Conservation (phyloP, 2,888 invertebrate species). For the Holacanthella duospinosa region DNA sequence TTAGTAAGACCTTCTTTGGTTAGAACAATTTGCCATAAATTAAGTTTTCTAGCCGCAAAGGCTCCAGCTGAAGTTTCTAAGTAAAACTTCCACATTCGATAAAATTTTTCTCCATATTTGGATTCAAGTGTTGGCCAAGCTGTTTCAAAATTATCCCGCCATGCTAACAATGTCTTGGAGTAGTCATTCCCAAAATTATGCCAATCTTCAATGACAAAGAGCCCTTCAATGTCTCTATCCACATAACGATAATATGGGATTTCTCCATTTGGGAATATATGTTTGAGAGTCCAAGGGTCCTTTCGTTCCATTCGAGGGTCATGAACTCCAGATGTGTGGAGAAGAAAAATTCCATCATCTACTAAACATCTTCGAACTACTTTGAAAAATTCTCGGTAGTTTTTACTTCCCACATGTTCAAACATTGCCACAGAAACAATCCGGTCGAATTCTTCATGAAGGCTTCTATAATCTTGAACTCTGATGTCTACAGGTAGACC, state of each 20-base stretch:
- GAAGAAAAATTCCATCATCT: constrained; percentile 10
- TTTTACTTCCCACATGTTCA: constrained; percentile 16
- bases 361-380: constrained; percentile 2
- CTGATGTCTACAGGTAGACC: constrained; percentile 12
- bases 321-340: constrained; percentile 9
- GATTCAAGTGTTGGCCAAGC: constrained; percentile 5
- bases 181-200: constrained; percentile 16
- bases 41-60: constrained; percentile 12
- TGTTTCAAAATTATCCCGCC: constrained; percentile 6
- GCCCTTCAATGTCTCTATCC: background rate
- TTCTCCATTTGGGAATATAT: constrained; percentile 11
- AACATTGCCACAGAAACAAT: constrained; percentile 14
- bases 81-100: constrained; percentile 4
- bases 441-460: constrained; percentile 13
- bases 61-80: constrained; percentile 6
- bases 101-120: background rate
- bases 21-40: constrained; percentile 21
- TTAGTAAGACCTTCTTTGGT: constrained; percentile 14
- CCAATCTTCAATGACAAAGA: constrained; percentile 16
- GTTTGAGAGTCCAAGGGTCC: constrained; percentile 6
- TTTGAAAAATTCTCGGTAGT: constrained; percentile 17
- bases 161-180: constrained; percentile 7
- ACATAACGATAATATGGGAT: constrained; percentile 6
- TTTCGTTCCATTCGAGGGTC: background rate
- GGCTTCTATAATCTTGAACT: constrained; percentile 7